phyloP scores from a whole-genome alignment of 2,797 vertebrate genomes.

The Cottoperca gobio region DNA sequence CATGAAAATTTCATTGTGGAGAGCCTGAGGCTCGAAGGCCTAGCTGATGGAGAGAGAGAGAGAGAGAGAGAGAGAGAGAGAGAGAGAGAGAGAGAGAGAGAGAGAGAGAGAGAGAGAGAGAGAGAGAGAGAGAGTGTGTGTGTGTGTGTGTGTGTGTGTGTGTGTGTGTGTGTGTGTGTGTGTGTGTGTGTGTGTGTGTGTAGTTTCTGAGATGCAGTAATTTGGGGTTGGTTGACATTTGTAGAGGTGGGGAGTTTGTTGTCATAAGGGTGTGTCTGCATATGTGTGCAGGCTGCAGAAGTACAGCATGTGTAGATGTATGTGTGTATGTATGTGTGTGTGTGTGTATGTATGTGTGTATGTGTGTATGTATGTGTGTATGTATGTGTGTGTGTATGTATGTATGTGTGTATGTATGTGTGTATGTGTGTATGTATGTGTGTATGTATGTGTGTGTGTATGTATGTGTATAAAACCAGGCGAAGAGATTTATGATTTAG shows the following conservation, averaged over 20 bases:
- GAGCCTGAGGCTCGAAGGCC: conserved; percentile 92
- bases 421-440: neutral
- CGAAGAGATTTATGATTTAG: conserved; percentile 28
- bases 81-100: too few species aligned
- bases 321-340: too few species aligned
- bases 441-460: neutral
- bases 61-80: too few species aligned
- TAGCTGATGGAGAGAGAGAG: conserved; percentile 73
- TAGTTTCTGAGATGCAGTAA: conserved; percentile 39
- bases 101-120: too few species aligned
- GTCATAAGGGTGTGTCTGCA: conserved; percentile 39
- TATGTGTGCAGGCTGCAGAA: conserved; percentile 67
- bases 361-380: neutral
- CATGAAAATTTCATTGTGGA: conserved; percentile 97
- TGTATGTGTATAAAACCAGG: conserved; percentile 18
- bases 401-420: neutral
- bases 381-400: too few species aligned
- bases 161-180: neutral
- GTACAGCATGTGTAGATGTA: conserved; percentile 10
- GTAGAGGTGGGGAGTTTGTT: conserved; percentile 39
- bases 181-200: neutral
- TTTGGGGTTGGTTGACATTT: conserved; percentile 51
- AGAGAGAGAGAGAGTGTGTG: too few species aligned
- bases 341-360: neutral
- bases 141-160: conserved; percentile 1